A percentile compares a stretch with the other conserved stretches of the same genome.
Evolutionary conservation across 2,113 vertebrate species (phyloP).

Genomic region (Fregetta grallaria): DNA sequence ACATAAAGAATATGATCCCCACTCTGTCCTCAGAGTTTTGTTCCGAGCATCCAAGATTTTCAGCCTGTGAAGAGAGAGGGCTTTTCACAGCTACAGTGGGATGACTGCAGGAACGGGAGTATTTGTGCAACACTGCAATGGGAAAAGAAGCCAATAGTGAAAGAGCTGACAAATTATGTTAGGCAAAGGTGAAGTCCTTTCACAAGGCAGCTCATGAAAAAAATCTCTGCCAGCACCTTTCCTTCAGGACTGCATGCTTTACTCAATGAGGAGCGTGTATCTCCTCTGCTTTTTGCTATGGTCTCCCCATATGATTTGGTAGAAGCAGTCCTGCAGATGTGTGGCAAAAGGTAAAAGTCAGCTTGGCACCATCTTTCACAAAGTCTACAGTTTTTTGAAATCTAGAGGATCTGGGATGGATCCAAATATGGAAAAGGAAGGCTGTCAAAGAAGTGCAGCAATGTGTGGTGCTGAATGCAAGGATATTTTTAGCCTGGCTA

Average conservation of each 20-base stretch:
- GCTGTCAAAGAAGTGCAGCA: background rate
- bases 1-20: background rate
- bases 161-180: background rate
- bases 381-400: background rate
- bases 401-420: background rate
- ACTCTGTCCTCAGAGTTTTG: background rate
- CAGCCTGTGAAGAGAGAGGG: background rate
- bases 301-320: background rate
- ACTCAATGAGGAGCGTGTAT: background rate
- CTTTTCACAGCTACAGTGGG: background rate
- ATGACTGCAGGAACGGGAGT: background rate
- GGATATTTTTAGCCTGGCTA: background rate
- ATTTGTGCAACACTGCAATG: background rate
- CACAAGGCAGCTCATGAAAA: background rate
- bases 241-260: background rate
- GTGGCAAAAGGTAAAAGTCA: background rate
- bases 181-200: background rate
- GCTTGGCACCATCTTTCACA: background rate
- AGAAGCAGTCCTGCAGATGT: background rate
- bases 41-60: background rate
- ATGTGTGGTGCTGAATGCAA: background rate
- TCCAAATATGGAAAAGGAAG: background rate
- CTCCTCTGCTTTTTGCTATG: background rate
- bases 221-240: background rate
- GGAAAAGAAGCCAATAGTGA: background rate